phyloP scores from a whole-genome alignment of 2,888 invertebrate genomes.

The Crepidodera aurea region DNA sequence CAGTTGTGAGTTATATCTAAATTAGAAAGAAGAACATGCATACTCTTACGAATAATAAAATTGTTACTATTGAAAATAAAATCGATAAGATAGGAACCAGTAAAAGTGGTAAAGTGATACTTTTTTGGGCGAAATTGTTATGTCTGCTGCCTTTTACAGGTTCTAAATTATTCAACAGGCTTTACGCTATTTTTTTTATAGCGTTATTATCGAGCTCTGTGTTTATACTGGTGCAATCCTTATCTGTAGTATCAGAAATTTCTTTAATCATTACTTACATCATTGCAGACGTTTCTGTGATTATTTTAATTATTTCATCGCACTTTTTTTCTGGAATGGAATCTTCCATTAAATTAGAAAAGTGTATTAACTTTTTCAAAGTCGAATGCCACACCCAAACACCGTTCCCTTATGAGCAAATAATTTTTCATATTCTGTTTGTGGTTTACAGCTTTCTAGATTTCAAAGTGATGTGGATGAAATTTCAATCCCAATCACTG shows the following conservation, averaged over 20 bases:
- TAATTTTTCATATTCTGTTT: slow-evolving; percentile 8
- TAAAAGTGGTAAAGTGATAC: neutral
- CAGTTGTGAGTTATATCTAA: no score
- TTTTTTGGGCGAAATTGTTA: neutral
- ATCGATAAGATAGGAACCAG: neutral
- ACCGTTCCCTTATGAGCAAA: slow-evolving; percentile 12
- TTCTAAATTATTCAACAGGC: neutral
- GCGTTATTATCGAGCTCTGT: neutral
- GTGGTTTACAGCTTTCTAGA: neutral
- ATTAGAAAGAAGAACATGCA: no score
- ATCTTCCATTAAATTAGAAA: neutral
- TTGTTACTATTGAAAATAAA: neutral
- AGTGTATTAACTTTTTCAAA: neutral
- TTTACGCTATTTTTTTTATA: neutral
- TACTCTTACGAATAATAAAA: no score
- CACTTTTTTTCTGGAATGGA: neutral
- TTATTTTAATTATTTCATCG: neutral
- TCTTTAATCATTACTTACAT: neutral
- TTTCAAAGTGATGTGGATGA: neutral
- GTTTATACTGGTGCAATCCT: neutral
- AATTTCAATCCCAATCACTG: neutral
- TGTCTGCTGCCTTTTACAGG: neutral
- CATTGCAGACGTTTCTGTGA: neutral
- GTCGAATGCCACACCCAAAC: neutral
- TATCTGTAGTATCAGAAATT: neutral